phyloP scores from a whole-genome alignment of 2,888 invertebrate genomes.

The Electrophaes corylata region DNA sequence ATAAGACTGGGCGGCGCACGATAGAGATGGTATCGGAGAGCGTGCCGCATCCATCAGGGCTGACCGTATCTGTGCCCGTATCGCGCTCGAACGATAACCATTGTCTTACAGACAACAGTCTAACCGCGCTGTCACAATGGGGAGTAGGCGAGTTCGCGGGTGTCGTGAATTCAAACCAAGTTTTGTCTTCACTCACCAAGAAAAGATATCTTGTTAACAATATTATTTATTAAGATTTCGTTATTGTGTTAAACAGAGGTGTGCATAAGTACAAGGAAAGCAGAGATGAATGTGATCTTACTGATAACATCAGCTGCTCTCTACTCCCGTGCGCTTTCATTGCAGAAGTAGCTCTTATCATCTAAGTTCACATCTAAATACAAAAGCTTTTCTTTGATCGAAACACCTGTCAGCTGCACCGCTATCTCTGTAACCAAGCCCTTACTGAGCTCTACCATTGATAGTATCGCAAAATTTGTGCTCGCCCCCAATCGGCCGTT shows the following conservation, averaged over 20 bases:
- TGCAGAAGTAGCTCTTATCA: background rate
- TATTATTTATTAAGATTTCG: background rate
- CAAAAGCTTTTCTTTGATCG: background rate
- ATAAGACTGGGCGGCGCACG: slow-evolving; percentile 60
- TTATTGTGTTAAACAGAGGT: background rate
- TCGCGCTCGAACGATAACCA: slow-evolving; percentile 76
- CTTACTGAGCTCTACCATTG: slow-evolving; percentile 36
- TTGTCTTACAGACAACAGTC: slow-evolving; percentile 58
- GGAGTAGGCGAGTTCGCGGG: slow-evolving; percentile 32
- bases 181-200: background rate
- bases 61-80: slow-evolving; percentile 67
- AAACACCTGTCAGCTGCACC: background rate
- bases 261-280: background rate
- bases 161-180: slow-evolving; percentile 40
- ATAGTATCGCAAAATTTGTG: slow-evolving; percentile 81
- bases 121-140: slow-evolving; percentile 30
- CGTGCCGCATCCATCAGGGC: slow-evolving; percentile 81
- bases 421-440: slow-evolving; percentile 2
- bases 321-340: background rate
- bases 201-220: slow-evolving; percentile 7
- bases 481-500: slow-evolving; percentile 74
- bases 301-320: background rate
- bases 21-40: slow-evolving; percentile 74
- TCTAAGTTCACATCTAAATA: background rate
- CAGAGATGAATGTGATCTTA: background rate